Base-by-base conservation (phyloP, 2,797 vertebrate genomes). In the Toxotes lorentzi region DNA sequence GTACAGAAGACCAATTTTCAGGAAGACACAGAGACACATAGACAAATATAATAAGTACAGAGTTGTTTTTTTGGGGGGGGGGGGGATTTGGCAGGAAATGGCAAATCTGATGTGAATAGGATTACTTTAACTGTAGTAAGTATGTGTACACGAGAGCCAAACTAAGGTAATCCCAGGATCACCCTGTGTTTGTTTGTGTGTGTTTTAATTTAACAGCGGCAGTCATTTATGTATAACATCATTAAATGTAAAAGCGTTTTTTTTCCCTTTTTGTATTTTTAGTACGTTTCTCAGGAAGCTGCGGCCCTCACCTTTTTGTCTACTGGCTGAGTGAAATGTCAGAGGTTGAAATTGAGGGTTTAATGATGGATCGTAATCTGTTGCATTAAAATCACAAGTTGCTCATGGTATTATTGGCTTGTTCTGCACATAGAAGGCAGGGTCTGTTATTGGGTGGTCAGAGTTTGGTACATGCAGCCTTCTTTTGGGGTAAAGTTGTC, bases 71-170 rank as follows among this genome's bases (percentile, higher is more conserved):
- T 30, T 30, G 27, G n/a, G n/a, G n/a, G n/a, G n/a, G n/a, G n/a
- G n/a, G n/a, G n/a, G n/a, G n/a, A 30, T 30, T 2, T 30, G 27
- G 27, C 27, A 30, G 27, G 27, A 30, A 30, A 30, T 30, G 27
- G 30, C 56, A 70, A 51, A 66, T 45, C 34, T 38, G n/a, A 64
- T 48, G 8, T 32, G 23, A 41, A 41, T 30, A n/a, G n/a, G n/a
- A 1, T 4, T 17, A 40, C 35, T 17, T 24, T 14, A 4, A 51
- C 48, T 16, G 27, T 27, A 10, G n/a, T n/a, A 32, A 56, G 14
- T 32, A 4, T 40, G 48, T 53, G 12, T 41, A 32, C 16, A 34
- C 38, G 27, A n/a, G n/a, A 69, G 53, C n/a, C 21, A 51, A 38
- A 45, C 27, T 43, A 4, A 4, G 10, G 5, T 23, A 35, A 47